Evolutionary conservation across 2,888 invertebrate species (phyloP).

Genomic region (Formica aserva): DNA sequence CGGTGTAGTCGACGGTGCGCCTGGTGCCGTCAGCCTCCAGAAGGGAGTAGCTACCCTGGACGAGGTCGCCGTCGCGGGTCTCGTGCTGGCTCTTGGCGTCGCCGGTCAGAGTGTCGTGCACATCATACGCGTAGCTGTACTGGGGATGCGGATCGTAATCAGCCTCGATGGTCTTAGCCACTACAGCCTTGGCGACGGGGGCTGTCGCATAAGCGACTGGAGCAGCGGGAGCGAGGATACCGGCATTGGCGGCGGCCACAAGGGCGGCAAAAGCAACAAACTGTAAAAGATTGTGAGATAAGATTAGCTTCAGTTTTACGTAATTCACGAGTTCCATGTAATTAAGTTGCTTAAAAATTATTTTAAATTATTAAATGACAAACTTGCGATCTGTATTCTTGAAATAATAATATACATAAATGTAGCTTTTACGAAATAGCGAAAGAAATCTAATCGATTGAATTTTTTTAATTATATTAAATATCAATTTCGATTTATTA

Average conservation of each 20-base stretch:
- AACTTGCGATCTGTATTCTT: too few relatives aligned
- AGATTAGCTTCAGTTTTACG: neutral
- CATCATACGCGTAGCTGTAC: conserved; percentile 82
- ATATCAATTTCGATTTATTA: neutral
- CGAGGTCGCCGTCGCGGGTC: conserved; percentile 82
- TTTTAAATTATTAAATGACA: neutral
- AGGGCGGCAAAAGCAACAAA: conserved; percentile 82
- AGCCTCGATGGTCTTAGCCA: conserved; percentile 79
- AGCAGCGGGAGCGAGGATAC: conserved; percentile 84
- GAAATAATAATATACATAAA: neutral
- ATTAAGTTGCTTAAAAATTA: neutral
- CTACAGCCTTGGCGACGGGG: conserved; percentile 77
- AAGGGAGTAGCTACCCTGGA: conserved; percentile 85
- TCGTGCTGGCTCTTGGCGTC: conserved; percentile 82
- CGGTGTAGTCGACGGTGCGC: conserved; percentile 82
- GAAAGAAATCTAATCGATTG: neutral
- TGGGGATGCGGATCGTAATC: conserved; percentile 84
- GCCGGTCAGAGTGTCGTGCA: conserved; percentile 81
- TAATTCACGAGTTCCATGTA: neutral
- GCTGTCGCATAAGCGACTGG: conserved; percentile 81
- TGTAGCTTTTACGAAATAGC: neutral
- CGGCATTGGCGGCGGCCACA: conserved; percentile 86
- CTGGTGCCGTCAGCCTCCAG: conserved; percentile 86
- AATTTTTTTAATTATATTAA: neutral
- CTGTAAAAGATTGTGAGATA: conserved; percentile 67